These are phyloP conservation scores for Aphidius gifuensis DNA, from an alignment of 1,140 invertebrate species.

Conservation along the genomic window DNA sequence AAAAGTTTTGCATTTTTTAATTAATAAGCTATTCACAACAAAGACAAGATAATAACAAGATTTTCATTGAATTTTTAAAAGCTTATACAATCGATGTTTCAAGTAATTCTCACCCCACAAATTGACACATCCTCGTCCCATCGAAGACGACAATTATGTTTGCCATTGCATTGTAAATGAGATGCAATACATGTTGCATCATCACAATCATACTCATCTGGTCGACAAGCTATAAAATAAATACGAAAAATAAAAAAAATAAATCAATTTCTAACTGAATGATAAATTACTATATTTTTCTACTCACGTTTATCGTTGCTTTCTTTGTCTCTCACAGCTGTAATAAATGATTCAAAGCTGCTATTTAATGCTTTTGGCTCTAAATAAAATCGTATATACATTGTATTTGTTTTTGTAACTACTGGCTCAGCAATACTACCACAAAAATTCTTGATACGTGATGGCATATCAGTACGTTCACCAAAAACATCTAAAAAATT, in stretches of 20 bases:
- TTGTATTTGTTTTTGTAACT: conserved; percentile 59
- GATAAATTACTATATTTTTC: neutral
- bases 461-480: conserved; percentile 62
- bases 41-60: neutral
- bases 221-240: conserved; percentile 47
- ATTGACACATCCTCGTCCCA: conserved; percentile 74
- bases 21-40: neutral
- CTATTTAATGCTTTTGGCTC: conserved; percentile 64
- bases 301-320: conserved; percentile 26
- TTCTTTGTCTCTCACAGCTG: conserved; percentile 65
- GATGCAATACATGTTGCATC: conserved; percentile 78
- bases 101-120: conserved; percentile 52
- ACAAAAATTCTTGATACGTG: conserved; percentile 69
- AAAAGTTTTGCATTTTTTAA: too few species aligned
- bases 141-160: conserved; percentile 76
- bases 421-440: conserved; percentile 75
- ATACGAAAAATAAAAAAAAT: conserved; percentile 25
- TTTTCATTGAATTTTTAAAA: neutral
- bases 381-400: conserved; percentile 71
- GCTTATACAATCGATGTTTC: too few species aligned
- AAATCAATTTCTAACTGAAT: neutral
- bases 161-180: conserved; percentile 69
- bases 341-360: conserved; percentile 69
- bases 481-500: conserved; percentile 80
- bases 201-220: conserved; percentile 77